Conservation (phyloP, 1,140 invertebrate genomes). For the Trinorchestia longiramus region DNA sequence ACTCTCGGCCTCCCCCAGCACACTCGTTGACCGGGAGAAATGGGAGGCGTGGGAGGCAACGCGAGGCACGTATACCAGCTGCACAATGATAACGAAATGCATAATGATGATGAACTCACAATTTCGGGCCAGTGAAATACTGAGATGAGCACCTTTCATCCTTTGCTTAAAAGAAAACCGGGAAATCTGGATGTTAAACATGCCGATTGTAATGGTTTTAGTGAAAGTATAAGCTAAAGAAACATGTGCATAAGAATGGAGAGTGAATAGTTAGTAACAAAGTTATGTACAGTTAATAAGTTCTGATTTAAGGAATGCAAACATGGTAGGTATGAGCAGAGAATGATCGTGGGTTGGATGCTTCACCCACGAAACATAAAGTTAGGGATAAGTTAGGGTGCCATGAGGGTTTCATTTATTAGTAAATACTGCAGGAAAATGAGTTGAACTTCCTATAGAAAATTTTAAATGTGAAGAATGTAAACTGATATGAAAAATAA, state of each 20-base stretch:
- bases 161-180: neutral
- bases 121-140: neutral
- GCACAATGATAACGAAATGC: neutral
- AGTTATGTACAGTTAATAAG: neutral
- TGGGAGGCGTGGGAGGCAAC: slow-evolving; percentile 56
- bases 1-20: slow-evolving; percentile 63
- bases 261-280: neutral
- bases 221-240: neutral
- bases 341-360: neutral
- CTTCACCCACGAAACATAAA: neutral
- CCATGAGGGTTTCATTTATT: neutral
- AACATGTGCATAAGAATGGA: neutral
- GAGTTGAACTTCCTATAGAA: too few relatives aligned
- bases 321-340: neutral
- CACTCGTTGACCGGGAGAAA: slow-evolving; percentile 65
- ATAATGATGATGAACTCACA: neutral
- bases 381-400: neutral
- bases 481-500: neutral
- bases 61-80: slow-evolving; percentile 24
- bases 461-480: neutral
- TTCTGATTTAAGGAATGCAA: neutral
- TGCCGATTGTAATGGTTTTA: neutral
- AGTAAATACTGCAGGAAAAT: neutral
- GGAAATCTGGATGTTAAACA: neutral
- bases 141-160: neutral